phyloP scores from a whole-genome alignment of 1,140 invertebrate species.

The Dufourea novaeangliae region DNA sequence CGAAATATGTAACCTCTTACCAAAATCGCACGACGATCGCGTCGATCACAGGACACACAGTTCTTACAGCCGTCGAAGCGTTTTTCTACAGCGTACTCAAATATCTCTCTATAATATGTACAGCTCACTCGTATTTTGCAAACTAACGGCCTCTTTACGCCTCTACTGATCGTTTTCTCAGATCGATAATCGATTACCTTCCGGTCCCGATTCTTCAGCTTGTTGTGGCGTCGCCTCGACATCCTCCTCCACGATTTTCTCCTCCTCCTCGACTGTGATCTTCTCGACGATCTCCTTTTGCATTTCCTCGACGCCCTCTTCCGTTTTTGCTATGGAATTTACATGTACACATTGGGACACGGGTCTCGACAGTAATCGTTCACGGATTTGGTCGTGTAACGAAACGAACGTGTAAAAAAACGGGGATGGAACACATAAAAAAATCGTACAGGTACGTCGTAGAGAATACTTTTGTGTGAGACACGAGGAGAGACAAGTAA shows the following conservation, averaged over 20 bases:
- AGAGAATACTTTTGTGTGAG: not conserved
- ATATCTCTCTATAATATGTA: constrained; percentile 22
- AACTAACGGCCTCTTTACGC: not conserved
- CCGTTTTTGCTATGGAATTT: constrained; percentile 79
- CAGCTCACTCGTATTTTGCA: constrained; percentile 24
- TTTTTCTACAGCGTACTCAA: constrained; percentile 24
- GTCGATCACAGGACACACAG: constrained; percentile 11
- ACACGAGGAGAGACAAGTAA: not conserved
- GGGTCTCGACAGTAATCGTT: not conserved
- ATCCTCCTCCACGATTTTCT: constrained; percentile 71
- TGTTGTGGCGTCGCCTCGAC: constrained; percentile 66
- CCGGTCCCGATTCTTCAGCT: constrained; percentile 72
- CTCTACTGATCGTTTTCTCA: not conserved
- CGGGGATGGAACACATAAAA: not conserved
- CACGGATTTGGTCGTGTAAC: no score
- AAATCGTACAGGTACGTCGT: not conserved
- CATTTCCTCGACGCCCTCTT: constrained; percentile 77
- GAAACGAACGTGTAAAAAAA: no score
- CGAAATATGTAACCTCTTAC: constrained; percentile 33
- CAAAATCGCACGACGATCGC: constrained; percentile 36
- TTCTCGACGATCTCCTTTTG: constrained; percentile 62
- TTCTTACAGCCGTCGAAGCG: constrained; percentile 22
- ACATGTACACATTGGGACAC: constrained; percentile 65
- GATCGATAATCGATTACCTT: constrained; percentile 75
- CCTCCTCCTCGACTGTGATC: constrained; percentile 39